A percentile compares a stretch with the other conserved stretches of the same genome.
phyloP scores from a whole-genome alignment of 2,888 invertebrate genomes.

The Adela reaumurella region DNA sequence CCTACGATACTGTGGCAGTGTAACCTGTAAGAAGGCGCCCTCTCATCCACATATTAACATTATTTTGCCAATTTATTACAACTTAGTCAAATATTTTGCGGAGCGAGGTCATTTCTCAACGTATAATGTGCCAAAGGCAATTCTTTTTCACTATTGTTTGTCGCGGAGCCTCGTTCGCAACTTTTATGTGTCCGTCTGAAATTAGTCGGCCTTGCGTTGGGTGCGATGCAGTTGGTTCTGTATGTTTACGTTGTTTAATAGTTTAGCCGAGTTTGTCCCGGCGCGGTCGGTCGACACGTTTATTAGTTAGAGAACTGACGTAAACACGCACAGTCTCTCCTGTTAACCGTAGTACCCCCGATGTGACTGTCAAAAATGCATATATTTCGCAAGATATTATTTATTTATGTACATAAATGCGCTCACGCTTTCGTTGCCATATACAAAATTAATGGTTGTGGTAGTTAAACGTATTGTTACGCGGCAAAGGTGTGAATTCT shows the following conservation, averaged over 20 bases:
- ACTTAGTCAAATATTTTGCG: constrained; percentile 2
- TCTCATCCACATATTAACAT: constrained; percentile 14
- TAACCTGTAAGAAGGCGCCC: constrained; percentile 71
- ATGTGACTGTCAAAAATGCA: not conserved
- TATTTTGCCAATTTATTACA: constrained; percentile 1
- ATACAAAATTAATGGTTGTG: constrained; percentile 50
- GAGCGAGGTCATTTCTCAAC: constrained; percentile 1
- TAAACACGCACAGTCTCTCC: too few relatives aligned
- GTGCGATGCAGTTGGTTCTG: too few relatives aligned
- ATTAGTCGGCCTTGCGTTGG: too few relatives aligned
- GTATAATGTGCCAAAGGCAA: not conserved
- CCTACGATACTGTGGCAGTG: constrained; percentile 99
- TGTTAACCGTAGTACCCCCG: too few relatives aligned
- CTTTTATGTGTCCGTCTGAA: too few relatives aligned
- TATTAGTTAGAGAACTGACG: too few relatives aligned
- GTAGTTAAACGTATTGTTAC: constrained; percentile 26
- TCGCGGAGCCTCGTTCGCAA: too few relatives aligned
- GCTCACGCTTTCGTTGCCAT: constrained; percentile 24
- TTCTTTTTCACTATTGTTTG: not conserved
- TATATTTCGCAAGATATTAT: constrained; percentile 1
- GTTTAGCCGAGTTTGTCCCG: too few relatives aligned
- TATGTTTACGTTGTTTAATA: too few relatives aligned
- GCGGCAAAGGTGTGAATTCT: not conserved
- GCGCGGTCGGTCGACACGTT: too few relatives aligned
- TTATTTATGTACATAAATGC: not conserved